Evolutionary conservation across 2,797 vertebrate species (phyloP).

Genomic region (Propithecus deckenii): DNA sequence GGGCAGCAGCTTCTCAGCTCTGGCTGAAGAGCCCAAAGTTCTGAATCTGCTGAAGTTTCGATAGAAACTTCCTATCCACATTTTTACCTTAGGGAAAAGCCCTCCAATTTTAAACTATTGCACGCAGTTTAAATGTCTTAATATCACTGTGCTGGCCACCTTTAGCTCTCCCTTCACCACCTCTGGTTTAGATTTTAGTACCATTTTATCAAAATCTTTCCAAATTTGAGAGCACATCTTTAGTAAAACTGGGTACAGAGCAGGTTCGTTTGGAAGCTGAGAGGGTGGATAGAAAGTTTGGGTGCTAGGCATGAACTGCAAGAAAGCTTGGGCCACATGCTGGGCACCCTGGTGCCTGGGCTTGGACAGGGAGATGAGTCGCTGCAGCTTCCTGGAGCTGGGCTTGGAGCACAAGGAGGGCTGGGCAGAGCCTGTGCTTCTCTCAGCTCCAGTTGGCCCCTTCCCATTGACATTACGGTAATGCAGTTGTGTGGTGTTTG

Average conservation of each 20-base stretch:
- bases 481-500: slow-evolving; percentile 65
- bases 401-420: background rate
- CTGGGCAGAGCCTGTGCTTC: background rate
- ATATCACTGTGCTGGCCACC: background rate
- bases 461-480: slow-evolving; percentile 67
- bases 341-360: background rate
- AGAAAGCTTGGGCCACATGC: background rate
- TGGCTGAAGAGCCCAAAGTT: background rate
- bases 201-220: background rate
- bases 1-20: background rate
- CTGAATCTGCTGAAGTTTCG: background rate
- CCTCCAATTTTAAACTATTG: background rate
- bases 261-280: background rate
- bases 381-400: background rate
- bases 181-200: background rate
- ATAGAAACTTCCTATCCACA: background rate
- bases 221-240: background rate
- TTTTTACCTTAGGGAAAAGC: background rate
- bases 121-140: background rate
- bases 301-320: too few species aligned
- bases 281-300: background rate
- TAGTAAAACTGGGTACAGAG: background rate
- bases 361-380: background rate
- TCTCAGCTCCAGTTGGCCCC: slow-evolving; percentile 38
- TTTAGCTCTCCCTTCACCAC: background rate